Base-by-base conservation (phyloP, 2,888 invertebrate species). In the Metalampra italica region DNA sequence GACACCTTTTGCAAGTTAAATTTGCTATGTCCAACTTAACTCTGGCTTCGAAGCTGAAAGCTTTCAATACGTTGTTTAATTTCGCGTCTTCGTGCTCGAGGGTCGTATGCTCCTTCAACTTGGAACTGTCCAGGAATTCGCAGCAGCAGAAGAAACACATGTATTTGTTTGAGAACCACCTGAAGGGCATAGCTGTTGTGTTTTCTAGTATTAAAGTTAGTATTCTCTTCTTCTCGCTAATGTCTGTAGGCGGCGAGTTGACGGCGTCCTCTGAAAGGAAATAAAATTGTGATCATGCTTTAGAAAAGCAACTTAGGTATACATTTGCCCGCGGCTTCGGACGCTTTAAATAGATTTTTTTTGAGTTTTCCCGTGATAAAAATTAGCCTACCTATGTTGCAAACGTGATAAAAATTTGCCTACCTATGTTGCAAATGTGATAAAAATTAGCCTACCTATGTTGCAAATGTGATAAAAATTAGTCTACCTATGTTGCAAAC, bases 1-100 rank as follows among this genome's bases (percentile, higher is more conserved):
- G 45, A 43, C 79, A 80, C 15, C 52, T 57, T n/a, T 64, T 78
- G 60, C 79, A 80, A 0, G 50, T 49, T 0, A 76, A 53, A 46
- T 75, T 60, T 0, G 75, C 62, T 0, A 71, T 62, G 13, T 80
- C 77, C 0, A 79, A 52, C 37, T 79, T 80, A 0, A 78, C 45
- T 7, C 14, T 29, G 11, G 8, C 32, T 8, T 32, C 11, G 8
- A 9, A 9, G 7, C 9, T 5, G 1, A 8, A 0, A 11, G 22
- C 11, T n/a, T 29, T 46, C 3, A 75, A 36, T 0, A 73, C 50
- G 15, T 62, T 68, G 7, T 59, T 57, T 3, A 73, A 50, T 51
- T 68, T 74, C 0, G 64, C 56, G 8, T 65, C 64, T 3, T 59
- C 54, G 45, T 79, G 78, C 39, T 76, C 75, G 7, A 57, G 55